Evolutionary conservation across 2,888 invertebrate genomes (phyloP).

Genomic region (Leptopterna dolabrata): DNA sequence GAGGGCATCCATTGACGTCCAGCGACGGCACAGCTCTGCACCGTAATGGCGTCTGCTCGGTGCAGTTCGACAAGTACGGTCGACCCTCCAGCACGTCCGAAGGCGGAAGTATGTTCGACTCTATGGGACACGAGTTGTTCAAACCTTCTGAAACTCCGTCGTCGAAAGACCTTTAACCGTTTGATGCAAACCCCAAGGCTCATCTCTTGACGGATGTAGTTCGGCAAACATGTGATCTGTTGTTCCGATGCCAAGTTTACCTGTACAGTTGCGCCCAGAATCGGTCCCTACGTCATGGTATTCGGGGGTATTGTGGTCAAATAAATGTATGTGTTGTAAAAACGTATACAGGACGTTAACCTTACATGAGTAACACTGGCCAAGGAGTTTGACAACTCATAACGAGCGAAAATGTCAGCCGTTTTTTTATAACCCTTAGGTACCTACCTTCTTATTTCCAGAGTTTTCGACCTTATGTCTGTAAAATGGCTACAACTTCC

Average conservation of each 20-base stretch:
- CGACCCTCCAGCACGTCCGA: constrained; percentile 32
- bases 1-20: constrained; percentile 52
- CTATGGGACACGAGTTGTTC: constrained; percentile 24
- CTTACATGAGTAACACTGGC: no score
- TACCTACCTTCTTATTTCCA: no score
- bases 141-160: background rate
- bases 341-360: no score
- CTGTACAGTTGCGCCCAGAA: background rate
- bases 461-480: no score
- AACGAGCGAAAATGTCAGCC: no score
- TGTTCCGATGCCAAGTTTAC: background rate
- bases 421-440: no score
- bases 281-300: background rate
- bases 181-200: background rate
- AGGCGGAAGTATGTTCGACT: constrained; percentile 42
- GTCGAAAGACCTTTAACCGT: background rate
- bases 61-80: constrained; percentile 54
- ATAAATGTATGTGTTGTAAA: background rate
- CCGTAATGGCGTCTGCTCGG: background rate
- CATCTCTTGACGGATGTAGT: background rate
- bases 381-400: no score
- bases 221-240: no score
- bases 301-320: background rate
- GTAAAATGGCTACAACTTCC: no score
- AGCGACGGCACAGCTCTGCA: constrained; percentile 44